Base-by-base conservation (phyloP, 2,113 vertebrate species). In the Malurus cyaneus region DNA sequence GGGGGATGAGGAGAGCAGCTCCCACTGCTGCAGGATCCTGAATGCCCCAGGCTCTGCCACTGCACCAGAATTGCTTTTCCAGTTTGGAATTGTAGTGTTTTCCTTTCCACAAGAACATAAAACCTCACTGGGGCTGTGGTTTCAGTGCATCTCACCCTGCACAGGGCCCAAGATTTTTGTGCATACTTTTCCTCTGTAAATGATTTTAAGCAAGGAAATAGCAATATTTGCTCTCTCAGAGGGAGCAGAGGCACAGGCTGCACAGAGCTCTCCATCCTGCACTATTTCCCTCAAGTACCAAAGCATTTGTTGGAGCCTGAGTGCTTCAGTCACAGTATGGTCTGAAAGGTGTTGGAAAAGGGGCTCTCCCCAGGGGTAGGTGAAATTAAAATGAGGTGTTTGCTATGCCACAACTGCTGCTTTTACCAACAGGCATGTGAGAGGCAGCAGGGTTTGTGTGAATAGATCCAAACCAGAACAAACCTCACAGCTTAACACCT, bases 41-140 rank as follows among this genome's bases (percentile, higher is more conserved):
- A 2, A 1, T 34, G 3, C 5, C 18, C 6, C 18, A 7, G 26
- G 47, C 11, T 28, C 54, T 25, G 69, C 32, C 52, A 6, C 3
- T 7, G 44, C 24, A 21, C 1, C 12, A 24, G 31, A 36, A 28
- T 1, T 50, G 49, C 65, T 36, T 28, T 11, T 31, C 32, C 60
- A 1, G 29, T 24, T 28, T 14, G n/a, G 2, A 23, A 6, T 0
- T 74, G 76, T 56, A 52, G 76, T 67, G 56, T 80, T 36, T 86
- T 81, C 47, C 77, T 39, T 64, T 50, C 49, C 41, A 7, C 42
- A 13, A 5, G 59, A 56, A 18, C 0, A 2, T 8, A 24, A 34
- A 47, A 53, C n/a, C 80, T 15, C 23, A 5, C 1, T 0, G 6
- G 53, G 18, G 28, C 0, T 34, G 62, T 72, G 77, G 11, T 31